A percentile compares a stretch with the other conserved stretches of the same genome.
phyloP scores from a whole-genome alignment of 2,113 vertebrate genomes.

The Oenanthe melanoleuca region DNA sequence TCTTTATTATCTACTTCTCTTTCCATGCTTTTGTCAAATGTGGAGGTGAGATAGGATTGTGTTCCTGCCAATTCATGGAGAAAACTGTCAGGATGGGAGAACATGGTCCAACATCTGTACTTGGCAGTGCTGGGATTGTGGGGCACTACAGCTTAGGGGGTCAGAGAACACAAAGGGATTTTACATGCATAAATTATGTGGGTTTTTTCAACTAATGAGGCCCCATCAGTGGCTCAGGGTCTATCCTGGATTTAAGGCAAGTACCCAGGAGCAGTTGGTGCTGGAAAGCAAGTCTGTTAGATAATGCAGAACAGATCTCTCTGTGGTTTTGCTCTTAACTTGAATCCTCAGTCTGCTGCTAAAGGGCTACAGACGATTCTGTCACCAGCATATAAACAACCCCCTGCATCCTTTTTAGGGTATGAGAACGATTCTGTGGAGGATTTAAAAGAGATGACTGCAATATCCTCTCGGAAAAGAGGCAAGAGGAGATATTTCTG shows the following conservation, averaged over 20 bases:
- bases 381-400: background rate
- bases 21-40: background rate
- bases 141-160: background rate
- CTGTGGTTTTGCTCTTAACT: background rate
- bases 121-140: background rate
- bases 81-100: background rate
- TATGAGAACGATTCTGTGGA: conserved; percentile 93
- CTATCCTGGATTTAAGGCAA: background rate
- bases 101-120: background rate
- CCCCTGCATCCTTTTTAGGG: conserved; percentile 74
- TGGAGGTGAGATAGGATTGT: background rate
- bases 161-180: background rate
- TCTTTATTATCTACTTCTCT: background rate
- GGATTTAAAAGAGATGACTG: conserved; percentile 91
- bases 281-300: background rate
- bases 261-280: background rate
- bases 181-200: background rate
- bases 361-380: background rate
- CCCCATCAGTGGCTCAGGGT: background rate
- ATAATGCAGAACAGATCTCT: background rate
- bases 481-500: conserved; percentile 97
- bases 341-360: background rate
- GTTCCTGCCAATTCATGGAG: background rate
- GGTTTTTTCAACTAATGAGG: background rate
- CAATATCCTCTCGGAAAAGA: conserved; percentile 91